phyloP scores from a whole-genome alignment of 2,113 vertebrate species.

The chimpanzee (Pan troglodytes) region NHGRI_mPanTro3-v2.1_pri NC_072404.2:23287501-23288000 shows the following conservation, averaged over 20 bases:
- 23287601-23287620: neutral
- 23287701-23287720: neutral
- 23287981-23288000: neutral
- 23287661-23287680: neutral
- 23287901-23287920: neutral
- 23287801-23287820: neutral
- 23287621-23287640: neutral
- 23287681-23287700: neutral
- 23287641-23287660: neutral
- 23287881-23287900: neutral
- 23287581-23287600: slow-evolving; percentile 23
- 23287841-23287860: neutral
- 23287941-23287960: neutral
- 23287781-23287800: neutral
- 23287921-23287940: neutral
- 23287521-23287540: slow-evolving; percentile 21
- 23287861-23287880: neutral
- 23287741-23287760: neutral
- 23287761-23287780: neutral
- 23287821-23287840: neutral
- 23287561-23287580: slow-evolving; percentile 26
- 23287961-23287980: neutral
- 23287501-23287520: slow-evolving; percentile 42
- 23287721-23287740: neutral
- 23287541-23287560: slow-evolving; percentile 49